Base-by-base conservation (phyloP, 2,113 vertebrate genomes). In the Tachuris rubrigastra region DNA sequence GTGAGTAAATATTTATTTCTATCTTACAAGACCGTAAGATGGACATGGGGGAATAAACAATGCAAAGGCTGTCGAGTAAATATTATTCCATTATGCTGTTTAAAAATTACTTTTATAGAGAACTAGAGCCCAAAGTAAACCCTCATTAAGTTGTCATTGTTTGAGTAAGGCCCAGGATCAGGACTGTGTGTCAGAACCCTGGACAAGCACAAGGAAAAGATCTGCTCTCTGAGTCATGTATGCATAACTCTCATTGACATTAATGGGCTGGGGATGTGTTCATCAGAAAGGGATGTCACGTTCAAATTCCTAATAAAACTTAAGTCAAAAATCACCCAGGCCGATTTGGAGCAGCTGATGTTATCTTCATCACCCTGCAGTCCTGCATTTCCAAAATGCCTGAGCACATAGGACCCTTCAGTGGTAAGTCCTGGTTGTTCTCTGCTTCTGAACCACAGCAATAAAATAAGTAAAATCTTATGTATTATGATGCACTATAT, bases 1-100 rank as follows among this genome's bases (percentile, higher is more conserved):
- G 72, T 37, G 65, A 91, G 63, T 86, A 94, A 95, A 71, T 86
- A 59, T 78, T 89, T 91, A 56, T 77, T 94, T 92, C 82, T 55
- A 0, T 62, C 65, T 82, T 85, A 55, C 16, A 14, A 20, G 46
- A 49, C 39, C 55, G 3, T 65, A 88, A 92, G 55, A 69, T 1
- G 63, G 60, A 74, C 77, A 55, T 21, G 9, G 73, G 25, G 67
- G 65, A 76, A 56, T 67, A 85, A 94, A 60, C 17, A 3, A 73
- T 37, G 65, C 72, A 86, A 56, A 81, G 65, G 21, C 56, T 33
- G 37, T 66, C 2, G 22, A 88, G 53, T 77, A 90, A 93, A 56
- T 85, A 93, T 85, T 58, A 87, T 73, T 87, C 79, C 80, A 90
- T 77, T 77, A 47, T 10, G 15, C 42, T 74, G 14, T 85, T 93